phyloP scores from a whole-genome alignment of 2,888 invertebrate species.

The Acleris literana region DNA sequence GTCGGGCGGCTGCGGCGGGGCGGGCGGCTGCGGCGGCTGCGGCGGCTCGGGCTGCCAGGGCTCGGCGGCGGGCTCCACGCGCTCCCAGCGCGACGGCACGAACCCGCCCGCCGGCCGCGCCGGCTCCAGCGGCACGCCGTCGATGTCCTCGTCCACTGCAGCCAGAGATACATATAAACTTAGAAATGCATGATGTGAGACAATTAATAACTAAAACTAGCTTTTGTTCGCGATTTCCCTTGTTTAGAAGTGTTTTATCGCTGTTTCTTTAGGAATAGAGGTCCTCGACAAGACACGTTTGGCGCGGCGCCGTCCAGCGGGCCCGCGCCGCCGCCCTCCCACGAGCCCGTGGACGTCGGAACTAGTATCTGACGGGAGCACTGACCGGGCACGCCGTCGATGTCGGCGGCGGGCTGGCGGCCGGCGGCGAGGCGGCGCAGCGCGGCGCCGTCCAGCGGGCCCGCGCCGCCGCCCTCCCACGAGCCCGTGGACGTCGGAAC shows the following conservation, averaged over 20 bases:
- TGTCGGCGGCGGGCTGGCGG: conserved; percentile 53
- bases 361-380: too few species aligned
- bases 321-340: conserved; percentile 88
- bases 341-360: conserved; percentile 76
- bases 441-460: conserved; percentile 92
- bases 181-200: too few species aligned
- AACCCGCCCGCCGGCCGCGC: conserved; percentile 86
- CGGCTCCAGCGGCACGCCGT: conserved; percentile 88
- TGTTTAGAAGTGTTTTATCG: too few species aligned
- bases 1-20: conserved; percentile 37
- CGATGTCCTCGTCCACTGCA: conserved; percentile 89
- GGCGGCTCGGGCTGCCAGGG: conserved; percentile 65
- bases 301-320: conserved; percentile 92
- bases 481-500: conserved; percentile 75
- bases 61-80: conserved; percentile 91
- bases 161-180: background rate
- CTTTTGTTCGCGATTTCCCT: too few species aligned
- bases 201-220: too few species aligned
- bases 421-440: conserved; percentile 85
- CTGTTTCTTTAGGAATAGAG: too few species aligned
- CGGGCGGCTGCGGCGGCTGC: conserved; percentile 65
- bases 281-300: too few species aligned
- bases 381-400: conserved; percentile 14
- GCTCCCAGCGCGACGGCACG: conserved; percentile 98
- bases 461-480: conserved; percentile 88